Evolutionary conservation across 2,113 vertebrate genomes (phyloP).

Genomic region (Coracopsis vasa): DNA sequence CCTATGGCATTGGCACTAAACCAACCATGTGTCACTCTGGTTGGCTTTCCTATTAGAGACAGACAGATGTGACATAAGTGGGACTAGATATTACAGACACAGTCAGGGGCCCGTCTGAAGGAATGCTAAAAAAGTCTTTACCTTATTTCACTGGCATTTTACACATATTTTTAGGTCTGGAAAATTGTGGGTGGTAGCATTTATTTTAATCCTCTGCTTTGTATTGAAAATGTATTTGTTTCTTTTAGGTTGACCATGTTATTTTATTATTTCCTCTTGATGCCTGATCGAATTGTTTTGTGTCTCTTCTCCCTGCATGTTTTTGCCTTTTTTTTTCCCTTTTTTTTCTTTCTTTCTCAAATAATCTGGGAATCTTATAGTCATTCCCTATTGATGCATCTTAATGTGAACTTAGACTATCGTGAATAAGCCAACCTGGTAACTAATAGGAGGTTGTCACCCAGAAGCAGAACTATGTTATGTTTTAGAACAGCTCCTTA

Average conservation of each 20-base stretch:
- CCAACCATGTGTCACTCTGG: background rate
- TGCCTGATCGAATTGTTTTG: background rate
- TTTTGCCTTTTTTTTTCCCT: background rate
- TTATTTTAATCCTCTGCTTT: background rate
- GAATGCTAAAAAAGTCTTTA: background rate
- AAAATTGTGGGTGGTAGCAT: rapidly evolving
- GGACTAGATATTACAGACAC: background rate
- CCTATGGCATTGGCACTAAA: rapidly evolving
- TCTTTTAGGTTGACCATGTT: background rate
- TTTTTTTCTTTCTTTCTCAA: background rate
- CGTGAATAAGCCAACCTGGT: background rate
- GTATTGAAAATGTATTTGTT: background rate
- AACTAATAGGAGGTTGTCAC: background rate
- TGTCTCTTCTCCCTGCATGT: background rate
- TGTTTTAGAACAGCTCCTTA: background rate
- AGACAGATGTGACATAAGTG: background rate
- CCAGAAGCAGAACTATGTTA: background rate
- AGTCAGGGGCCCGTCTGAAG: background rate
- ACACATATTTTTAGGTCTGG: background rate
- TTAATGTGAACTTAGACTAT: background rate
- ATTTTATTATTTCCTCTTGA: background rate
- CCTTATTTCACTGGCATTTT: background rate
- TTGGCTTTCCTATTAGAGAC: background rate
- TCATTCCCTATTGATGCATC: background rate
- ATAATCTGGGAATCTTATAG: background rate